Evolutionary conservation across 1,140 invertebrate species (phyloP).

Genomic region (Formica exsecta): DNA sequence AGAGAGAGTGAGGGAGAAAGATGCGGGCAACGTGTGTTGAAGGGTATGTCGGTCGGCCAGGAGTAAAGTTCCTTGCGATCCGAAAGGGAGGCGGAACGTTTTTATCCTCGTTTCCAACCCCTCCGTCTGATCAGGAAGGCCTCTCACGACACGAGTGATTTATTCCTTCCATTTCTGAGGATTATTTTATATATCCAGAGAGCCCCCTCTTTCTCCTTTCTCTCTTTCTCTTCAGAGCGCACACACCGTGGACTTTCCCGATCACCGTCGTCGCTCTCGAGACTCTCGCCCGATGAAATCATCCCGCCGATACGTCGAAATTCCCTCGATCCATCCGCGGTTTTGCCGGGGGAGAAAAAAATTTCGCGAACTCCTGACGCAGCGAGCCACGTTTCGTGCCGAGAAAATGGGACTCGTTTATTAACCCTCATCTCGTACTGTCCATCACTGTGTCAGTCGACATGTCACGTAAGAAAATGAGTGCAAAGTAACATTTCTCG

Average conservation of each 20-base stretch:
- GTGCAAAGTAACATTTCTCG: conserved; percentile 5
- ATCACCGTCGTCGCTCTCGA: conserved; percentile 20
- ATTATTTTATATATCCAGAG: too few species aligned
- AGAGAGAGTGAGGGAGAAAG: too few species aligned
- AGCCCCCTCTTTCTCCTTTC: too few species aligned
- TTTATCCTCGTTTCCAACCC: too few species aligned
- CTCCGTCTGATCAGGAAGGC: too few species aligned
- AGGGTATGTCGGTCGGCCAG: too few species aligned
- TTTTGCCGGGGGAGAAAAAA: conserved; percentile 32
- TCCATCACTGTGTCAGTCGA: conserved; percentile 11
- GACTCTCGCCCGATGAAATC: conserved; percentile 31
- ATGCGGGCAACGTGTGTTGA: too few species aligned
- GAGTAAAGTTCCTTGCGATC: too few species aligned
- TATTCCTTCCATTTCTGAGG: too few species aligned
- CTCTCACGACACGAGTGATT: too few species aligned
- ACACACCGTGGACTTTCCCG: conserved; percentile 1
- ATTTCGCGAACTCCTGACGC: conserved; percentile 63
- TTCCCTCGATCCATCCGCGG: conserved; percentile 42
- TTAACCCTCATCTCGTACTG: conserved; percentile 36
- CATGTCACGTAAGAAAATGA: conserved; percentile 26
- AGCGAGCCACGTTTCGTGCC: conserved; percentile 23
- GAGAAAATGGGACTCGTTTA: conserved; percentile 50
- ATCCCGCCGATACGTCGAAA: conserved; percentile 30
- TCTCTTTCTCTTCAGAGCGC: conserved; percentile 12
- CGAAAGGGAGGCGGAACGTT: too few species aligned